phyloP scores from a whole-genome alignment of 2,113 vertebrate species.

The Emydura subglobosa region DNA sequence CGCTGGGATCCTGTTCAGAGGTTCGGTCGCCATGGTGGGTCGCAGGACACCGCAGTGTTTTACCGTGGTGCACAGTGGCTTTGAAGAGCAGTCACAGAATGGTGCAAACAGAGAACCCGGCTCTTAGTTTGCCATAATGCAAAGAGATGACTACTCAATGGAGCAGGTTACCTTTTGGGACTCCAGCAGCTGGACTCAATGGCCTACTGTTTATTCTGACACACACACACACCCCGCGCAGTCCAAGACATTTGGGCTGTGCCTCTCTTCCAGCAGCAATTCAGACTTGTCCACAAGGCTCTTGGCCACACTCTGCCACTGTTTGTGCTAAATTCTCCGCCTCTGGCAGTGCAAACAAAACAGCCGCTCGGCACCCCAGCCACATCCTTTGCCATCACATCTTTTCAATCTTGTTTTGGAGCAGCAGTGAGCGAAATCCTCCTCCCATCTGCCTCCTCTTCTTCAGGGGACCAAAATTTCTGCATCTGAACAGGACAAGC shows the following conservation, averaged over 20 bases:
- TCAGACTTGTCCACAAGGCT: neutral
- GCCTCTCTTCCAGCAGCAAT: neutral
- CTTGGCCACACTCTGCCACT: neutral
- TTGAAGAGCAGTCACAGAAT: neutral
- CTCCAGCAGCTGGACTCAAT: neutral
- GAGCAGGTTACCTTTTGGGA: neutral
- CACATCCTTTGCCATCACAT: neutral
- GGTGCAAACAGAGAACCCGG: neutral
- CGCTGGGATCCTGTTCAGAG: neutral
- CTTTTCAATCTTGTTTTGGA: neutral
- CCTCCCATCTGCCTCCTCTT: neutral
- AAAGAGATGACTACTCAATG: neutral
- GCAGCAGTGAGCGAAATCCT: neutral
- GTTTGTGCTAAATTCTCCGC: neutral
- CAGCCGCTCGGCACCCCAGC: fast-evolving
- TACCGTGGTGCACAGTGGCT: neutral
- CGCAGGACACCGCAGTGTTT: neutral
- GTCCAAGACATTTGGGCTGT: neutral
- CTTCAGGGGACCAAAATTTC: neutral
- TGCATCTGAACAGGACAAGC: neutral
- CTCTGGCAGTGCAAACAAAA: fast-evolving
- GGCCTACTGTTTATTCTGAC: neutral
- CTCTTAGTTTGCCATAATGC: neutral
- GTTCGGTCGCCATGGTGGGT: neutral
- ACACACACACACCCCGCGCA: too few species aligned